These are phyloP conservation scores for Oscheius sp. DNA, from an alignment of 2,888 invertebrate genomes.

Conservation along the genomic window DNA sequence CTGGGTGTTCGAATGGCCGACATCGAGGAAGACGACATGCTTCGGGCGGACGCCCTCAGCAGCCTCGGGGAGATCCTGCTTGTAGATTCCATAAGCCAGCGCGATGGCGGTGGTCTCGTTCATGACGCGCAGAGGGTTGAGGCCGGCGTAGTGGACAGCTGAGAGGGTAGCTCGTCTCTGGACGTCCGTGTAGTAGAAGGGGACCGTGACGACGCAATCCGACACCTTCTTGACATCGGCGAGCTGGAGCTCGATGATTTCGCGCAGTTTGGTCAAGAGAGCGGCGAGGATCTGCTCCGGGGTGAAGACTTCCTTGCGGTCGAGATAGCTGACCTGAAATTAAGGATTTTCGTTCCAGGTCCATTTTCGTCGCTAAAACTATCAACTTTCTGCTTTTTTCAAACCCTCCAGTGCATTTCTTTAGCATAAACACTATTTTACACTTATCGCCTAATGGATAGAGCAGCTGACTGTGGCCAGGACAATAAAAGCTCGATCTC, in stretches of 20 bases:
- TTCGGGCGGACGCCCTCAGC: slow-evolving; percentile 87
- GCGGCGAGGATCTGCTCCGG: slow-evolving; percentile 96
- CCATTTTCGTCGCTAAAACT: no score
- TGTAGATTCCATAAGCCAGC: slow-evolving; percentile 91
- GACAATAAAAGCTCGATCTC: no score
- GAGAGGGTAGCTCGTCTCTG: slow-evolving; percentile 91
- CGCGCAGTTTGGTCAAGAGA: slow-evolving; percentile 95
- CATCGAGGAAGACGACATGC: slow-evolving; percentile 95
- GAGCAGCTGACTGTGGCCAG: no score
- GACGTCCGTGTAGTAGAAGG: slow-evolving; percentile 92
- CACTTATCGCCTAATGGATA: no score
- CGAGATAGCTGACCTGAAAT: slow-evolving; percentile 83
- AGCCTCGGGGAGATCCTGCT: slow-evolving; percentile 83
- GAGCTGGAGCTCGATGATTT: slow-evolving; percentile 86
- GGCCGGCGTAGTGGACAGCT: slow-evolving; percentile 89
- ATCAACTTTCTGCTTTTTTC: no score
- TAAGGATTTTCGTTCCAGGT: neutral
- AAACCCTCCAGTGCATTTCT: no score
- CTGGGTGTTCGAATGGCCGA: slow-evolving; percentile 92
- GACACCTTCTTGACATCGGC: slow-evolving; percentile 82
- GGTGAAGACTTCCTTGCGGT: slow-evolving; percentile 84
- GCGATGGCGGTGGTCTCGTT: slow-evolving; percentile 98
- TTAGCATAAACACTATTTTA: no score
- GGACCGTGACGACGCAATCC: slow-evolving; percentile 79
- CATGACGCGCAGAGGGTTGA: slow-evolving; percentile 92